Conservation (phyloP, 2,113 vertebrate genomes). For the Rhizomys pruinosus region DNA sequence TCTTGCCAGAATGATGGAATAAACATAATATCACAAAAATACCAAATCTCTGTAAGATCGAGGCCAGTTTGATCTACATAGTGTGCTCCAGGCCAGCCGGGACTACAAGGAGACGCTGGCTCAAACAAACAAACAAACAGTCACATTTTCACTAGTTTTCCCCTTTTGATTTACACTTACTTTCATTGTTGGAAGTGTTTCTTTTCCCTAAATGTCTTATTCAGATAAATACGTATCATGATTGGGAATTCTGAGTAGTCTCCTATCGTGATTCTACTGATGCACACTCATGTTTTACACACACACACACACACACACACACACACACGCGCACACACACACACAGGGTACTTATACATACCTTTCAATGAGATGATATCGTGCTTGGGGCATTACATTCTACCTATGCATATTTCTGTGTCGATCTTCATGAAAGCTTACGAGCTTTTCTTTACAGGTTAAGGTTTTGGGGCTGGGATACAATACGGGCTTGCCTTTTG, state of each 20-base stretch:
- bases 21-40: constrained; percentile 42
- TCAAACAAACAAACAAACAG: no score
- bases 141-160: neutral
- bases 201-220: constrained; percentile 44
- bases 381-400: constrained; percentile 83
- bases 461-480: constrained; percentile 82
- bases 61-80: no score
- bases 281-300: neutral
- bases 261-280: constrained; percentile 20
- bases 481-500: constrained; percentile 76
- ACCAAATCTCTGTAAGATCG: no score
- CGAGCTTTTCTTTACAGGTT: constrained; percentile 85
- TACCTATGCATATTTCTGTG: constrained; percentile 88
- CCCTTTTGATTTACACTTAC: neutral
- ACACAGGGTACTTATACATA: constrained; percentile 78
- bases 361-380: constrained; percentile 85
- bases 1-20: constrained; percentile 34
- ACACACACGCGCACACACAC: no score
- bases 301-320: neutral
- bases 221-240: neutral
- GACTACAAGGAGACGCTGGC: no score
- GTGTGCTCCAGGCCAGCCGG: no score
- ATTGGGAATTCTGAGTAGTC: neutral
- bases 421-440: constrained; percentile 84
- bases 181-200: constrained; percentile 9